Evolutionary conservation across 2,113 vertebrate species (phyloP), one percentile per base, ranked within the genome.

Genomic region (Corythornis cristatus): DNA sequence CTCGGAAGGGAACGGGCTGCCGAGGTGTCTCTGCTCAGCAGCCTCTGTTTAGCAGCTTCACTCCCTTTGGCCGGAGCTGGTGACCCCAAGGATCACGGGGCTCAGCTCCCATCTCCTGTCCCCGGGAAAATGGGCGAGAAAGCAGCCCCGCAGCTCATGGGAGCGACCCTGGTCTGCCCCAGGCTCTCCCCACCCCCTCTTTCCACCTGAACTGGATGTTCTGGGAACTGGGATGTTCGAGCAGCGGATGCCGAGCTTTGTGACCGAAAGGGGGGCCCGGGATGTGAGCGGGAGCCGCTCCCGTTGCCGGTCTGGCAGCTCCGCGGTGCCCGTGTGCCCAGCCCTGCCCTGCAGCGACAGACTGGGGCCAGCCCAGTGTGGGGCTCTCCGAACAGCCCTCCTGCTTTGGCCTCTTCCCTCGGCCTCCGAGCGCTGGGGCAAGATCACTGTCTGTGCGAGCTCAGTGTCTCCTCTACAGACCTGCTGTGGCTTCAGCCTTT

Each of bases 311-410:
- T 37, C 37, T 37, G 37, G 53, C 54, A 19, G 35, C 37, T 28
- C 31, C 13, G 58, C 48, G 31, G 31, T 6, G 5, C 17, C 20
- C 60, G 29, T 7, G 56, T 12, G 20, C 46, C 28, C 54, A 29
- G 48, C 20, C 1, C 2, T 3, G 1, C 40, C 2, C 46, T 5
- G 0, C 11, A 21, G 8, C 0, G 1, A 8, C 7, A 0, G 7
- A 1, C 53, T 3, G 11, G 20, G 71, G 31, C 29, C 40, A 50
- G 37, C 65, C 11, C 10, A 1, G 7, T 0, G 16, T 20, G 45
- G 2, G 2, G 20, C 5, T 54, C 54, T 48, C 23, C 33, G 5
- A n/a, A 7, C 73, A 58, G 29, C 70, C 40, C 45, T n/a, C 29
- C 40, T 23, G 66, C 29, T 33, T 29, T 16, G 46, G 53, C n/a